Base-by-base conservation (phyloP, 2,888 invertebrate species). In the Ormyrus rosae region DNA sequence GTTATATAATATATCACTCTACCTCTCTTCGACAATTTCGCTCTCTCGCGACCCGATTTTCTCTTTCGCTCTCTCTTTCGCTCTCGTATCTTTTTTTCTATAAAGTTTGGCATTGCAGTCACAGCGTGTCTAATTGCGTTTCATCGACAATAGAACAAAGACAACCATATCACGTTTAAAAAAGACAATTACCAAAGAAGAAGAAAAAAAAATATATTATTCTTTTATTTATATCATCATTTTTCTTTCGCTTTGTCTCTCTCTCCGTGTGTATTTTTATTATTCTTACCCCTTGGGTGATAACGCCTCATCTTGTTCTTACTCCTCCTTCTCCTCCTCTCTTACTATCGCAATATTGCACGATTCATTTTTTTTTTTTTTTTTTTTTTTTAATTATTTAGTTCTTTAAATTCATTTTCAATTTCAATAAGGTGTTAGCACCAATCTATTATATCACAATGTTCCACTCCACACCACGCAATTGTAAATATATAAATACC, bases 401-500 rank as follows among this genome's bases (percentile, higher is more conserved):
- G 69, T 82, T 83, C 83, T 83, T 87, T 87, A 89, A 90, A 90
- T 88, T 90, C 87, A 88, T 90, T 84, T 83, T 90, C 89, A 90
- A 89, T 90, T 89, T 90, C 88, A 90, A 90, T 89, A 90, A 90
- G 90, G 90, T 90, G 89, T 90, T 90, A 90, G 90, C 90, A 90
- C 90, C 90, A 90, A 90, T 90, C 90, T 90, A 90, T 90, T 90
- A 90, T 90, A 90, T 90, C 90, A 90, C 90, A 90, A 90, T 90
- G 89, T 90, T 90, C 88, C 90, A 90, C 90, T 90, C 89, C 90
- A 90, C 90, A 90, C 90, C 90, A 90, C 90, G 89, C 90, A 87
- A 85, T 90, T 90, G 90, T 90, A 90, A 90, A 90, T 90, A 90
- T 90, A 90, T 89, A 90, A 90, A 90, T 89, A 90, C 88, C 89